Percentiles rank a stretch among this genome's conserved stretches.
These are phyloP conservation scores for Perccottus glenii DNA, from an alignment of 2,113 vertebrate genomes.

Conservation along the genomic window DNA sequence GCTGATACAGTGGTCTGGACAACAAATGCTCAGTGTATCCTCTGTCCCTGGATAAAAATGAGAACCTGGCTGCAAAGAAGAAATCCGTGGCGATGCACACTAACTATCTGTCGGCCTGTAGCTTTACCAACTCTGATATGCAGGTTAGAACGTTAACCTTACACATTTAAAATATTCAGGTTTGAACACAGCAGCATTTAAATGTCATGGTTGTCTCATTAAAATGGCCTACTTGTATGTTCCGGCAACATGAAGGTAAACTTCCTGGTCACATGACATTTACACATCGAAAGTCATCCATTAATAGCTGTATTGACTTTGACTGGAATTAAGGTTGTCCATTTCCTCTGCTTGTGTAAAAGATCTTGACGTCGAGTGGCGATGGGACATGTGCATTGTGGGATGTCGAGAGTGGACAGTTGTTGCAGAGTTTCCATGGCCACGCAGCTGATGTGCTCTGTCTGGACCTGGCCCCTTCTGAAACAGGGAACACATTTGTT, in stretches of 20 bases:
- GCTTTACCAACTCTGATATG: constrained; percentile 99
- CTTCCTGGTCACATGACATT: constrained; percentile 48
- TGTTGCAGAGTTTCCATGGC: constrained; percentile 98
- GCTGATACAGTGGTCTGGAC: constrained; percentile 86
- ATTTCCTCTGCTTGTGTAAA: constrained; percentile 23
- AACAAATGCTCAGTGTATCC: constrained; percentile 99
- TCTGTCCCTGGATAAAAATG: constrained; percentile 98
- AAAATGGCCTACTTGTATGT: neutral
- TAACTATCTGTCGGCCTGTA: constrained; percentile 98
- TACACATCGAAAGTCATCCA: constrained; percentile 32
- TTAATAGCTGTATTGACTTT: constrained; percentile 38
- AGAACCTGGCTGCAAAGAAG: constrained; percentile 98
- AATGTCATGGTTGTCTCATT: neutral
- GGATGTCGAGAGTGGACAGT: constrained; percentile 99
- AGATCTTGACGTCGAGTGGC: constrained; percentile 97
- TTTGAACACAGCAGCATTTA: neutral
- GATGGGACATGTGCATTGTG: constrained; percentile 97
- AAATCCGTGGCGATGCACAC: constrained; percentile 99
- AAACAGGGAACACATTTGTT: constrained; percentile 97
- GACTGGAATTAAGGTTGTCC: neutral
- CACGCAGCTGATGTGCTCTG: constrained; percentile 97
- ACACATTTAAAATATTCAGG: neutral
- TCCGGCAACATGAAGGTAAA: constrained; percentile 11
- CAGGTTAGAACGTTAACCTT: constrained; percentile 81
- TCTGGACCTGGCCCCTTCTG: constrained; percentile 94